Base-by-base conservation (phyloP, 2,797 vertebrate genomes). In the Lepilemur ruficaudatus region DNA sequence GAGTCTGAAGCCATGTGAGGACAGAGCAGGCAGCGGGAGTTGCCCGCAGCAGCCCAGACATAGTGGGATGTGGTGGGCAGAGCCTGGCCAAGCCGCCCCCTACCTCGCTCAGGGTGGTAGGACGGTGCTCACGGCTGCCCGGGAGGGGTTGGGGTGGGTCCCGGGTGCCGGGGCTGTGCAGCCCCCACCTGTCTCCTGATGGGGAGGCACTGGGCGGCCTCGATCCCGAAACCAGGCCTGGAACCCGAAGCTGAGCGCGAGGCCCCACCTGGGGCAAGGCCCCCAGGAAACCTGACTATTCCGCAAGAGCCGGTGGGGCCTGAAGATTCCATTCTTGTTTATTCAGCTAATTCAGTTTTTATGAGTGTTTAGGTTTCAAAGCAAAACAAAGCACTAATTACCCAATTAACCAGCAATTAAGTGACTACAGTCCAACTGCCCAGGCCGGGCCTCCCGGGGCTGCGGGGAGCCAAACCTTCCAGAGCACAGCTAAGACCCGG, bases 341-440 rank as follows among this genome's bases (percentile, higher is more conserved):
- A 98, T 97, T 98, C 98, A 98, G 98, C 98, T 99, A 98, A 98
- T 98, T 98, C 98, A 98, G 97, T 98, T 98, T 98, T 98, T 98
- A 98, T 98, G 98, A 98, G 98, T 98, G 97, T 98, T 98, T 98
- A 98, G 98, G 98, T 97, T 98, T 99, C 98, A 98, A 98, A 98
- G 97, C 97, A 99, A 99, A 99, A 99, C 99, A 98, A 99, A 99
- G 99, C 98, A 99, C 99, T 99, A 99, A 99, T 99, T 99, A 99
- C 99, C 99, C 99, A 99, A 99, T 99, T 99, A 99, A 99, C 98
- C 38, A 38, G 38, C 38, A 38, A 38, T 38, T 38, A 38, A 38
- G 38, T 99, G 99, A 98, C 99, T 99, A 98, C 97, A 98, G 99
- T 98, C 99, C 99, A 99, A 99, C 99, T 99, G 99, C 99, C 99